Evolutionary conservation across 2,797 vertebrate species (phyloP).

Genomic region (Dallia pectoralis): DNA sequence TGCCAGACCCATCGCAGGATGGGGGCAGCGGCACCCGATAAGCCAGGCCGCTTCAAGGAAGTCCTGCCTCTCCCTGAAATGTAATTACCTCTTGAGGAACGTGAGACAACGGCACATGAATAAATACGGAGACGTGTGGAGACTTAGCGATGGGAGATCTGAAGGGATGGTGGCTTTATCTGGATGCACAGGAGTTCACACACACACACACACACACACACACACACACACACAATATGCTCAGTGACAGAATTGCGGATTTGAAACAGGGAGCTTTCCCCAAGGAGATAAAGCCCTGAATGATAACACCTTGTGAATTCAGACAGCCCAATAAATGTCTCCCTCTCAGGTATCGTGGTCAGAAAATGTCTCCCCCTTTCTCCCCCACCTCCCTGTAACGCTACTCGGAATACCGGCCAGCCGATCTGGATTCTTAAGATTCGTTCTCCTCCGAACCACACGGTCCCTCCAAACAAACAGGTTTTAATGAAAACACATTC

Average conservation of each 20-base stretch:
- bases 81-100: conserved; percentile 66
- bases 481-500: conserved; percentile 75
- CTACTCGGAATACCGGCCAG: conserved; percentile 25
- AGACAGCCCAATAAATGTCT: conserved; percentile 39
- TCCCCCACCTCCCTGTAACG: conserved; percentile 14
- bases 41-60: conserved; percentile 62
- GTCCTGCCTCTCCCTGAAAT: conserved; percentile 51
- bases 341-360: conserved; percentile 30
- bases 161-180: conserved; percentile 46
- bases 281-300: conserved; percentile 38
- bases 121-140: conserved; percentile 38
- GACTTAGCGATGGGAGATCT: conserved; percentile 55
- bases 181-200: conserved; percentile 32
- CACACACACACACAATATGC: conserved; percentile 5
- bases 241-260: conserved; percentile 32
- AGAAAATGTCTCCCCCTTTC: conserved; percentile 33
- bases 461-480: conserved; percentile 73
- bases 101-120: conserved; percentile 53
- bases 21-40: conserved; percentile 36
- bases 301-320: conserved; percentile 43
- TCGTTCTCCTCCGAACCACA: conserved; percentile 38
- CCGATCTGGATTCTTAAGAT: conserved; percentile 53
- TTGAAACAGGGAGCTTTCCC: conserved; percentile 40
- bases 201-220: conserved; percentile 1
- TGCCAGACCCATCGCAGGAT: conserved; percentile 47